phyloP scores from a whole-genome alignment of 2,888 invertebrate genomes.

The Petrolisthes manimaculis region DNA sequence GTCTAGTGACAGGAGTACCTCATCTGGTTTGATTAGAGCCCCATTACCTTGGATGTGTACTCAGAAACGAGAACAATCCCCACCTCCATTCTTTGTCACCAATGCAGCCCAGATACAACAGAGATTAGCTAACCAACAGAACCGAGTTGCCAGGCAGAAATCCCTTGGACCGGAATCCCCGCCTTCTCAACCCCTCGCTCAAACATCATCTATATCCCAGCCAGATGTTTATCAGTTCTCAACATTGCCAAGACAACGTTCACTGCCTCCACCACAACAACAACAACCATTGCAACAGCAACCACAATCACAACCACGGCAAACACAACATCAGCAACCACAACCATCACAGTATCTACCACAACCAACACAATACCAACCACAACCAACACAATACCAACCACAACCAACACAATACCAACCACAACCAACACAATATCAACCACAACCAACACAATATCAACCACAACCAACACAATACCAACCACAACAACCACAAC shows the following conservation, averaged over 20 bases:
- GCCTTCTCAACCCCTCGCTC: constrained; percentile 34
- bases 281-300: constrained; percentile 31
- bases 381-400: constrained; percentile 22
- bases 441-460: constrained; percentile 11
- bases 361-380: constrained; percentile 24
- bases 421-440: constrained; percentile 33
- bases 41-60: constrained; percentile 66
- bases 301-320: constrained; percentile 21
- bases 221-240: constrained; percentile 33
- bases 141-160: constrained; percentile 32
- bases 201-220: constrained; percentile 28
- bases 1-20: constrained; percentile 43
- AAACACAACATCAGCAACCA: constrained; percentile 27
- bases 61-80: constrained; percentile 49
- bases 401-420: constrained; percentile 40
- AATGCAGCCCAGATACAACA: constrained; percentile 40
- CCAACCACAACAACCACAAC: constrained; percentile 22
- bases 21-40: constrained; percentile 52
- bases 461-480: constrained; percentile 35
- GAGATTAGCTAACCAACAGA: constrained; percentile 34
- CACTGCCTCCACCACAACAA: constrained; percentile 29
- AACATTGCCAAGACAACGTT: constrained; percentile 45
- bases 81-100: constrained; percentile 57
- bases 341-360: constrained; percentile 21
- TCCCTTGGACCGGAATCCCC: constrained; percentile 47